Evolutionary conservation across 2,113 vertebrate species (phyloP).

Genomic region (Nycticebus coucang): DNA sequence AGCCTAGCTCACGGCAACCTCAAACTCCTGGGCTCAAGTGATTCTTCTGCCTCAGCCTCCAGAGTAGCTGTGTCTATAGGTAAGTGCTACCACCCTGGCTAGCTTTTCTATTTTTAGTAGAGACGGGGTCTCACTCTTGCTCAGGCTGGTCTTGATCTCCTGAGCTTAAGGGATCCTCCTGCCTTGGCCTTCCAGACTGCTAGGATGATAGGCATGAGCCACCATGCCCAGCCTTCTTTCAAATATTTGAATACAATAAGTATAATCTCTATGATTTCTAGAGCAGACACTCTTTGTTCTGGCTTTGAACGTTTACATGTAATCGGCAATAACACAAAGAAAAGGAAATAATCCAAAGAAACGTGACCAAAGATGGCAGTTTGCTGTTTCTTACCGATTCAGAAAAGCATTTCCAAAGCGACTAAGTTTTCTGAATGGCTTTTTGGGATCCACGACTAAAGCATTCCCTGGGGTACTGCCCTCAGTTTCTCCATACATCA

Average conservation of each 20-base stretch:
- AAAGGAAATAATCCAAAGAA: background rate
- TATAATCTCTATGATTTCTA: background rate
- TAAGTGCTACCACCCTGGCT: too few species aligned
- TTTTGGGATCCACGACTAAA: constrained; percentile 96
- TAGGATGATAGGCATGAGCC: too few species aligned
- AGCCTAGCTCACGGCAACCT: too few species aligned
- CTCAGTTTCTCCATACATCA: constrained; percentile 96
- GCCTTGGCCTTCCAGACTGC: too few species aligned
- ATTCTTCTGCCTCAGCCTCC: too few species aligned
- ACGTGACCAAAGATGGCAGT: background rate
- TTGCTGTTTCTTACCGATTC: constrained; percentile 89
- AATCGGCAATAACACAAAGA: constrained; percentile 4
- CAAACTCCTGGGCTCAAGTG: too few species aligned
- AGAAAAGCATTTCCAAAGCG: constrained; percentile 97
- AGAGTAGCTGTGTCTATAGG: too few species aligned
- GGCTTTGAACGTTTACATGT: background rate
- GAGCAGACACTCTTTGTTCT: background rate
- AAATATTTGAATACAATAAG: background rate
- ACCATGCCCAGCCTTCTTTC: too few species aligned
- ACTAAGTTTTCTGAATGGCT: constrained; percentile 96
- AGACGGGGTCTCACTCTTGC: too few species aligned
- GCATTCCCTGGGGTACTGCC: constrained; percentile 96
- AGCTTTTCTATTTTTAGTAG: too few species aligned
- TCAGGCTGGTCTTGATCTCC: too few species aligned
- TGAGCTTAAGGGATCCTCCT: too few species aligned